Evolutionary conservation across 2,797 vertebrate genomes (phyloP).

Genomic region (Ptychobarbus kaznakovi): DNA sequence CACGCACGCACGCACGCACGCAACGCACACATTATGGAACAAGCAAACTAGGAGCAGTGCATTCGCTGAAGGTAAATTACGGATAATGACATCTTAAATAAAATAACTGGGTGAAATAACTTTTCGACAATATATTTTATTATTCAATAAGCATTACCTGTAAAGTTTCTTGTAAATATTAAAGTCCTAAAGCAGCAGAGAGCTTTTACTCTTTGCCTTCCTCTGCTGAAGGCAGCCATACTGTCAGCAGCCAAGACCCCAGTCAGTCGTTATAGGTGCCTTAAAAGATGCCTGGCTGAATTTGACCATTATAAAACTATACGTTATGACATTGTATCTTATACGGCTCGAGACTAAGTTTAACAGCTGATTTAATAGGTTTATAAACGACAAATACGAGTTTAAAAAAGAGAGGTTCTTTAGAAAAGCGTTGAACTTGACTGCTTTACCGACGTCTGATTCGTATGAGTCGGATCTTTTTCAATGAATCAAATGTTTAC

Average conservation of each 20-base stretch:
- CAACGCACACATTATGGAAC: no score
- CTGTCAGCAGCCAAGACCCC: slow-evolving; percentile 73
- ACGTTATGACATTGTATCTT: background rate
- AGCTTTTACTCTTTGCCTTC: slow-evolving; percentile 71
- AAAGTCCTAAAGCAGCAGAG: slow-evolving; percentile 48
- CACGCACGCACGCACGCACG: no score
- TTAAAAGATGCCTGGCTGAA: slow-evolving; percentile 63
- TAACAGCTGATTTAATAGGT: background rate
- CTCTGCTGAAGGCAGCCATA: slow-evolving; percentile 76
- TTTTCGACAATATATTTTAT: background rate
- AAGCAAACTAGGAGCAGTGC: background rate
- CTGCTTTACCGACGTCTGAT: background rate
- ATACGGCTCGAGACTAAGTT: background rate
- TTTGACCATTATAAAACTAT: background rate
- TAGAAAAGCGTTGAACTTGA: background rate
- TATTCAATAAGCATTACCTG: slow-evolving; percentile 66
- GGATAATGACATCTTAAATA: background rate
- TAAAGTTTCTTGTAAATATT: slow-evolving; percentile 66
- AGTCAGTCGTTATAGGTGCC: slow-evolving; percentile 45
- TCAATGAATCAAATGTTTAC: background rate
- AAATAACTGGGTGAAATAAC: background rate
- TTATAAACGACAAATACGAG: background rate
- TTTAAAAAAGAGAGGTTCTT: background rate
- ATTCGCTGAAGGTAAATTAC: background rate
- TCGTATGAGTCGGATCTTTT: background rate